phyloP scores from a whole-genome alignment of 2,113 vertebrate species.

The Tautogolabrus adspersus region DNA sequence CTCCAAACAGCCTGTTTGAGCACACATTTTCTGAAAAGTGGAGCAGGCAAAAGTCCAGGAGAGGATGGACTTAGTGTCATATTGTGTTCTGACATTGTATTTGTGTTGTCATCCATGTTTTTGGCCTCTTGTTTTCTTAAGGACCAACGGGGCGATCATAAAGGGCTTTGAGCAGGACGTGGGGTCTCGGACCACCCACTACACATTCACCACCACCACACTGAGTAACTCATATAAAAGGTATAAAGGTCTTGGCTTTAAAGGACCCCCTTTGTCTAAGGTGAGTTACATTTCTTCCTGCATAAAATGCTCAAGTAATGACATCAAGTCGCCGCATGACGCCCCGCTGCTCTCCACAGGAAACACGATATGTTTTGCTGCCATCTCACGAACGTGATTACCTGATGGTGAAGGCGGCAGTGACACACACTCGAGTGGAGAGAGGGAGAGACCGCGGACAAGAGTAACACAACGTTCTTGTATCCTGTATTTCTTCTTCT shows the following conservation, averaged over 20 bases:
- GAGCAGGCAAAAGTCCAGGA: too few species aligned
- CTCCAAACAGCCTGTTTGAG: too few species aligned
- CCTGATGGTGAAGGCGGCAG: slow-evolving; percentile 81
- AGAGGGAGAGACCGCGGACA: slow-evolving; percentile 68
- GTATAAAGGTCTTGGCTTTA: slow-evolving; percentile 73
- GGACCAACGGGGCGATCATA: slow-evolving; percentile 84
- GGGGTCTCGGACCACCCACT: slow-evolving; percentile 85
- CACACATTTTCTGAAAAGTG: too few species aligned
- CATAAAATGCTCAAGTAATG: fast-evolving
- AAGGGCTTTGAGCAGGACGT: slow-evolving; percentile 85
- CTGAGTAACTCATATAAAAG: slow-evolving; percentile 82
- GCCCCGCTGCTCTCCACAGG: slow-evolving; percentile 65
- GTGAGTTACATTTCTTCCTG: slow-evolving; percentile 51
- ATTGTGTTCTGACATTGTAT: too few species aligned
- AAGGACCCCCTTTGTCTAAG: slow-evolving; percentile 64
- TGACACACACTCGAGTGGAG: slow-evolving; percentile 60
- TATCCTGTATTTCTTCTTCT: too few species aligned
- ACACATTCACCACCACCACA: slow-evolving; percentile 88
- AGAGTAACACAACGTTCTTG: slow-evolving; percentile 52
- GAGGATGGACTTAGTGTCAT: too few species aligned
- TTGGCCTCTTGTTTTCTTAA: slow-evolving; percentile 34
- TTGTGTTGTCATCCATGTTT: neutral
- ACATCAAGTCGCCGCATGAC: fast-evolving
- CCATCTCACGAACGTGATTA: slow-evolving; percentile 87
- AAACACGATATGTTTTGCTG: slow-evolving; percentile 84